phyloP scores from a whole-genome alignment of 2,888 invertebrate species.

The Drosophila prostipennis region DNA sequence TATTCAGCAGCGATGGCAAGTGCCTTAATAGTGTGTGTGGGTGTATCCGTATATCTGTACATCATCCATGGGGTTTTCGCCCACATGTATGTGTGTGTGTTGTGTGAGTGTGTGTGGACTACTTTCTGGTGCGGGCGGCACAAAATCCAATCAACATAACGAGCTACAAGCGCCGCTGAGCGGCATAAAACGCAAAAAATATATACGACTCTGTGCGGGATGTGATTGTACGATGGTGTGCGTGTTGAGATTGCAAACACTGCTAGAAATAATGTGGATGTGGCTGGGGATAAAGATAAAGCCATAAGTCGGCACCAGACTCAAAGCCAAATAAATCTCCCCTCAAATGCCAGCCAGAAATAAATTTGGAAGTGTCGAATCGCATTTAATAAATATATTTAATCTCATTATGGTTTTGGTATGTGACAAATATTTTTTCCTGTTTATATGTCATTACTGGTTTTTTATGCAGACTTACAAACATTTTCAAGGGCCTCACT shows the following conservation, averaged over 20 bases:
- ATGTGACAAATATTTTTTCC: no score
- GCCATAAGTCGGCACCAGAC: conserved; percentile 40
- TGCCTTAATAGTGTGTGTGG: conserved; percentile 71
- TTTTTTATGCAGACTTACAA: no score
- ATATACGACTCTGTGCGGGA: conserved; percentile 34
- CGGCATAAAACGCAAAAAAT: conserved; percentile 73
- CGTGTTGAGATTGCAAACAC: conserved; percentile 54
- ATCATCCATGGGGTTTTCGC: background rate
- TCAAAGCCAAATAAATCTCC: conserved; percentile 9
- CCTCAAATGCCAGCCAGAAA: background rate
- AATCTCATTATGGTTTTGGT: background rate
- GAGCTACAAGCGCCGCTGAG: conserved; percentile 79
- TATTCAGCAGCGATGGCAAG: conserved; percentile 59
- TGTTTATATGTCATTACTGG: no score
- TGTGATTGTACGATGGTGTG: conserved; percentile 27
- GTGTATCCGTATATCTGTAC: conserved; percentile 10
- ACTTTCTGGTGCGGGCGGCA: conserved; percentile 76
- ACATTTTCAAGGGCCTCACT: no score
- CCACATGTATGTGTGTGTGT: conserved; percentile 46
- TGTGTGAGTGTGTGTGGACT: conserved; percentile 67
- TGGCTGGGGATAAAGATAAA: conserved; percentile 9
- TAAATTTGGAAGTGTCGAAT: background rate
- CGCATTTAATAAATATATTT: background rate
- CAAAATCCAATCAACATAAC: conserved; percentile 81
- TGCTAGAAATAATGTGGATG: conserved; percentile 61